A percentile compares a stretch with the other conserved stretches of the same genome.
These are phyloP conservation scores for Lipotes vexillifer DNA, from an alignment of 2,113 vertebrate species.

Conservation along the genomic window DNA sequence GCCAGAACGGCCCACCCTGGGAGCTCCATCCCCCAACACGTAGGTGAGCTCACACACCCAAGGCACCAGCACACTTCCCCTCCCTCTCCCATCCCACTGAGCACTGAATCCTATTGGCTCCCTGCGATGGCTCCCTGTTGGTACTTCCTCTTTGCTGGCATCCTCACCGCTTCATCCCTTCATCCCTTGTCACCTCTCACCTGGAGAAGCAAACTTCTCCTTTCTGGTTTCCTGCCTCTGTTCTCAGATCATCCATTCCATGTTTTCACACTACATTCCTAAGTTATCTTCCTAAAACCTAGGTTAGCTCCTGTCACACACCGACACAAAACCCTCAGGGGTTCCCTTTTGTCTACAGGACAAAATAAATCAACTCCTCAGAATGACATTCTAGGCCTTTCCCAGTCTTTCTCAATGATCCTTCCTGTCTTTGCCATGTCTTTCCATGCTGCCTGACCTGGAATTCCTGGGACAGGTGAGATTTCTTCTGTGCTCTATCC, in stretches of 20 bases:
- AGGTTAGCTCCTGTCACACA: background rate
- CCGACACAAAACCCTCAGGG: background rate
- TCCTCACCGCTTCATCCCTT: background rate
- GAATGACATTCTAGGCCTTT: too few species aligned
- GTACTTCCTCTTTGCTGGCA: background rate
- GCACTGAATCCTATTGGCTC: background rate
- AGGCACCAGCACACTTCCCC: fast-evolving
- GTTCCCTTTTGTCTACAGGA: background rate
- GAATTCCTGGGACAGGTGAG: background rate
- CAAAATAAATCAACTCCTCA: background rate
- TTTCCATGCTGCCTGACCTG: background rate
- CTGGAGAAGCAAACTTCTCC: background rate
- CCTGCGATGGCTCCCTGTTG: background rate
- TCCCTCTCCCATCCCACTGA: too few species aligned
- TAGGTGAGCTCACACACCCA: background rate
- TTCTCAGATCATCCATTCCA: background rate
- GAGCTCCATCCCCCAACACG: background rate
- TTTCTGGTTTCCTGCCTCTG: background rate
- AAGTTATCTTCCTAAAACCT: background rate
- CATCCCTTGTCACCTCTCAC: background rate
- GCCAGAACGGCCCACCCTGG: background rate
- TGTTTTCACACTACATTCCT: background rate
- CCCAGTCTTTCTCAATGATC: fast-evolving
- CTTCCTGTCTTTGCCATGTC: background rate
- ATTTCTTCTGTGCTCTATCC: background rate